A percentile compares a stretch with the other conserved stretches of the same genome.
phyloP scores from a whole-genome alignment of 2,113 vertebrate species.

The Hippolais icterina region DNA sequence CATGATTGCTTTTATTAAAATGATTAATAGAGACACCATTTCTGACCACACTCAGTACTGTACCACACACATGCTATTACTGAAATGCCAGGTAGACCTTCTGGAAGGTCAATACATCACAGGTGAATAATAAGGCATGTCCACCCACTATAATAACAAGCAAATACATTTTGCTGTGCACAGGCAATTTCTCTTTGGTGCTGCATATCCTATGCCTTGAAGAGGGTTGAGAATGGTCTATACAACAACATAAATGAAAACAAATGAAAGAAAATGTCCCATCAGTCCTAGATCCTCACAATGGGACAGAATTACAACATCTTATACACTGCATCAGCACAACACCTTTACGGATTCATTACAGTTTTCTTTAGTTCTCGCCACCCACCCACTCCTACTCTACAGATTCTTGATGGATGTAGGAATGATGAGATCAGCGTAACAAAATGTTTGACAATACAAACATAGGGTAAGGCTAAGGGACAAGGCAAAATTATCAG shows the following conservation, averaged over 20 bases:
- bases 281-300: neutral
- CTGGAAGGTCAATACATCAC: slow-evolving; percentile 1
- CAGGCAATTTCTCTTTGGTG: neutral
- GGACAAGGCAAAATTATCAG: neutral
- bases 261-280: neutral
- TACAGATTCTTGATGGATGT: neutral
- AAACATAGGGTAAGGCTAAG: neutral
- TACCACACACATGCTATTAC: neutral
- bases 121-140: slow-evolving; percentile 13
- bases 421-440: neutral
- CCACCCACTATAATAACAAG: slow-evolving; percentile 7
- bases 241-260: neutral
- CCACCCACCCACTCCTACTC: neutral
- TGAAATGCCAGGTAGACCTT: slow-evolving; percentile 23
- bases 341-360: neutral
- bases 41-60: neutral
- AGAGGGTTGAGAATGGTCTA: neutral
- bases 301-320: neutral
- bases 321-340: neutral
- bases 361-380: neutral
- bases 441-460: neutral
- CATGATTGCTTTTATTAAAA: slow-evolving; percentile 30
- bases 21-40: slow-evolving; percentile 7
- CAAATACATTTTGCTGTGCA: neutral
- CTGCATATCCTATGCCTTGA: neutral